Conservation (phyloP, 2,113 vertebrate genomes). For the Aegithalos caudatus region DNA sequence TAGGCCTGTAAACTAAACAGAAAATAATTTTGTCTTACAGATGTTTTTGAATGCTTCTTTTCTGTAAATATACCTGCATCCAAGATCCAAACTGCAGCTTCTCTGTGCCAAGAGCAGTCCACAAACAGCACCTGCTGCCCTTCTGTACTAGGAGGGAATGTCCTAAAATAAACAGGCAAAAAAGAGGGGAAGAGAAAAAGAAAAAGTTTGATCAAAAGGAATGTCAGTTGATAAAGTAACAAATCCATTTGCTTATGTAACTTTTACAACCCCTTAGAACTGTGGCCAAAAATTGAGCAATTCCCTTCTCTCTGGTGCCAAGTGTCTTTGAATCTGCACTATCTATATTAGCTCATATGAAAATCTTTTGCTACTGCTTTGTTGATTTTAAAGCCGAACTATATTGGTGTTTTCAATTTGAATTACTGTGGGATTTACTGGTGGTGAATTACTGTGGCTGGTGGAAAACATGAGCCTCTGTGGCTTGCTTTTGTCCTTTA, state of each 20-base stretch:
- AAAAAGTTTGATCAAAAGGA: not conserved
- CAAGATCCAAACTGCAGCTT: not conserved
- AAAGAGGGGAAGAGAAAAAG: not conserved
- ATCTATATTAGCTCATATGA: not conserved
- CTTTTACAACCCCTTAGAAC: not conserved
- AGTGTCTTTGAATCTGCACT: not conserved
- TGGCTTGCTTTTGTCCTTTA: not conserved
- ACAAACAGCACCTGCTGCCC: not conserved
- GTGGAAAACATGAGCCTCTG: not conserved
- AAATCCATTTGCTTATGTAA: not conserved
- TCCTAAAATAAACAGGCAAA: not conserved
- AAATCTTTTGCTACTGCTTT: not conserved
- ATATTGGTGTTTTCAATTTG: not conserved
- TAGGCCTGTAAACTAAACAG: not conserved
- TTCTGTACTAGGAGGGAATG: not conserved
- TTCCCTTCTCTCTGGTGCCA: not conserved
- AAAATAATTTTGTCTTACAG: not conserved
- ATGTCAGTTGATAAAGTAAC: not conserved
- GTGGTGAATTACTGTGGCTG: not conserved
- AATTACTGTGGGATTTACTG: not conserved
- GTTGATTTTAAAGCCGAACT: not conserved
- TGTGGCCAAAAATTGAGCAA: constrained; percentile 4
- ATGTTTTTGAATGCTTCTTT: not conserved
- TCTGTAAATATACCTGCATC: not conserved
- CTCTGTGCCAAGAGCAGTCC: not conserved